phyloP scores from a whole-genome alignment of 2,888 invertebrate species.

The Leptinotarsa peninsularis region DNA sequence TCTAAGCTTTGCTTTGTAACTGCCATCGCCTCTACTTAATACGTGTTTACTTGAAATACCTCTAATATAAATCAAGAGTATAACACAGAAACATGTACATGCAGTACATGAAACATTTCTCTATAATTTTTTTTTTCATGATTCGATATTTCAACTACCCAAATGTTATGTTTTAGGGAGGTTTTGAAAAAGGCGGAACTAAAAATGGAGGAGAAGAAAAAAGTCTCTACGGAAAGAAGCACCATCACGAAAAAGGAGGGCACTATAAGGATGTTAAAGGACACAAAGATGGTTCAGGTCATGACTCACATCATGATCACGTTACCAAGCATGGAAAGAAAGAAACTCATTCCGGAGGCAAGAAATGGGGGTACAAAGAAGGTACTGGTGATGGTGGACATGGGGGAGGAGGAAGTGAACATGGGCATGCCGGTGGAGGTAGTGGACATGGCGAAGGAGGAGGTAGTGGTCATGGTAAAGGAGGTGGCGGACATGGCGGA shows the following conservation, averaged over 20 bases:
- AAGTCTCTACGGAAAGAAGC: constrained; percentile 72
- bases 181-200: constrained; percentile 70
- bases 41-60: too few species aligned
- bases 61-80: too few species aligned
- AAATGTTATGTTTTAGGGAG: constrained; percentile 67
- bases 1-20: too few species aligned
- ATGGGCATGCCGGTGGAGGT: constrained; percentile 36
- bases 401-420: constrained; percentile 7
- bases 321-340: constrained; percentile 65
- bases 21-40: too few species aligned
- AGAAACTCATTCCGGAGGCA: constrained; percentile 66
- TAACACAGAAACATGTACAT: too few species aligned
- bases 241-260: constrained; percentile 70
- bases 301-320: constrained; percentile 70
- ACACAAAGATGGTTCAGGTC: constrained; percentile 70
- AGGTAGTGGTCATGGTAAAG: constrained; percentile 20
- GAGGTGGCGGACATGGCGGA: constrained; percentile 20
- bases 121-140: not conserved
- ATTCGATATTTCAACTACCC: not conserved
- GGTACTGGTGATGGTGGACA: constrained; percentile 42
- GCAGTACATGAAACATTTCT: too few species aligned
- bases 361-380: constrained; percentile 68
- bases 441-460: constrained; percentile 12
- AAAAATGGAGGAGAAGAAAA: constrained; percentile 68
- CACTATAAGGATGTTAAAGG: constrained; percentile 71